These are phyloP conservation scores for Atherinosoma microstoma DNA, from an alignment of 2,797 vertebrate genomes.

Conservation along the genomic window DNA sequence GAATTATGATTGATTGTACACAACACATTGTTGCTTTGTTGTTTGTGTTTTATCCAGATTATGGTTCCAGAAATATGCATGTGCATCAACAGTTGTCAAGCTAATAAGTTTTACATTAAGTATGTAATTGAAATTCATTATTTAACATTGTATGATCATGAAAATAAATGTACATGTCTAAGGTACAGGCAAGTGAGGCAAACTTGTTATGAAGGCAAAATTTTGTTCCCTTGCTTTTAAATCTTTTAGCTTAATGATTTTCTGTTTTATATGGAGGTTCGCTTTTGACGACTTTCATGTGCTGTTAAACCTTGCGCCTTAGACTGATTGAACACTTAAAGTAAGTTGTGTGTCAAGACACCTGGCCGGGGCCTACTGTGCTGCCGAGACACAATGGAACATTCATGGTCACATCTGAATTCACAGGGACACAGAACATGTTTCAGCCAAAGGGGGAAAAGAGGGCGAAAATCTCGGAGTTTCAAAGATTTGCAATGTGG, in stretches of 20 bases:
- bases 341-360: conserved; percentile 45
- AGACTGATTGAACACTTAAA: conserved; percentile 37
- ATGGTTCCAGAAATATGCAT: not conserved
- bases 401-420: conserved; percentile 70
- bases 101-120: not conserved
- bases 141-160: conserved; percentile 4
- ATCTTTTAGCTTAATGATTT: not conserved
- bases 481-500: conserved; percentile 62
- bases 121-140: not conserved
- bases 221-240: not conserved
- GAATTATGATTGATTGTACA: conserved; percentile 62
- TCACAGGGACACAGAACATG: conserved; percentile 49
- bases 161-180: conserved; percentile 5
- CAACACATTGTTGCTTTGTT: conserved; percentile 22
- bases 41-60: conserved; percentile 4
- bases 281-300: not conserved
- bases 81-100: not conserved
- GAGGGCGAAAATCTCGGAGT: conserved; percentile 48
- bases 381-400: conserved; percentile 64
- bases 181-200: not conserved
- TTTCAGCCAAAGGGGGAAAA: conserved; percentile 22
- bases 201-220: conserved; percentile 2
- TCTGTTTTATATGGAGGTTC: not conserved
- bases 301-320: conserved; percentile 8
- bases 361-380: conserved; percentile 62